phyloP scores from a whole-genome alignment of 2,888 invertebrate species.

The Onthophagus sagittarius region DNA sequence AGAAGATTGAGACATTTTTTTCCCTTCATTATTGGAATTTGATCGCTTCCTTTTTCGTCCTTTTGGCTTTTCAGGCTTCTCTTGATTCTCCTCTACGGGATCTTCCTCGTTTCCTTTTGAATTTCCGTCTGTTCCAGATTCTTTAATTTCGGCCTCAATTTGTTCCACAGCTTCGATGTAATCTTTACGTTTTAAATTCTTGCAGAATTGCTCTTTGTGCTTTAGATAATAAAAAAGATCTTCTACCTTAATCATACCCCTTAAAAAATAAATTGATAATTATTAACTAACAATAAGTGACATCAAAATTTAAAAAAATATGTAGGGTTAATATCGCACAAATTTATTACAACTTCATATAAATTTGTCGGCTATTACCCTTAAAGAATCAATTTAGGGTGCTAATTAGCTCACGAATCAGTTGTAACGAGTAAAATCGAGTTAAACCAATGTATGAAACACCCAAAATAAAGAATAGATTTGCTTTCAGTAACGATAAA shows the following conservation, averaged over 20 bases:
- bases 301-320: slow-evolving; percentile 6
- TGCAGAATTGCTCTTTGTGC: slow-evolving; percentile 71
- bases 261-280: slow-evolving; percentile 37
- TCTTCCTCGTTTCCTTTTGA: slow-evolving; percentile 24
- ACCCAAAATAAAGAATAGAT: slow-evolving; percentile 12
- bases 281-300: background rate
- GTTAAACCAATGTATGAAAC: slow-evolving; percentile 19
- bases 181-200: slow-evolving; percentile 75
- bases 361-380: slow-evolving; percentile 51
- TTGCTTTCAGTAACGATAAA: too few relatives aligned
- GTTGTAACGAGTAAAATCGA: slow-evolving; percentile 11
- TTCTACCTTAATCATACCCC: slow-evolving; percentile 74
- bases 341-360: slow-evolving; percentile 44
- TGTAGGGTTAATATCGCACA: slow-evolving; percentile 55
- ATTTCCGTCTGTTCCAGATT: slow-evolving; percentile 40
- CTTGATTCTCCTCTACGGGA: slow-evolving; percentile 15
- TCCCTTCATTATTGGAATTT: slow-evolving; percentile 15
- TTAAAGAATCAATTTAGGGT: slow-evolving; percentile 37
- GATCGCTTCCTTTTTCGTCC: slow-evolving; percentile 18
- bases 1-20: background rate
- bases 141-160: slow-evolving; percentile 71
- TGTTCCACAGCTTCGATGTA: slow-evolving; percentile 86
- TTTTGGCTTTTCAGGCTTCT: slow-evolving; percentile 13
- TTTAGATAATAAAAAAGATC: slow-evolving; percentile 82
- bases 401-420: slow-evolving; percentile 11